A percentile compares a stretch with the other conserved stretches of the same genome.
Conservation (phyloP, 2,797 vertebrate genomes). For the Saxicola maurus region DNA sequence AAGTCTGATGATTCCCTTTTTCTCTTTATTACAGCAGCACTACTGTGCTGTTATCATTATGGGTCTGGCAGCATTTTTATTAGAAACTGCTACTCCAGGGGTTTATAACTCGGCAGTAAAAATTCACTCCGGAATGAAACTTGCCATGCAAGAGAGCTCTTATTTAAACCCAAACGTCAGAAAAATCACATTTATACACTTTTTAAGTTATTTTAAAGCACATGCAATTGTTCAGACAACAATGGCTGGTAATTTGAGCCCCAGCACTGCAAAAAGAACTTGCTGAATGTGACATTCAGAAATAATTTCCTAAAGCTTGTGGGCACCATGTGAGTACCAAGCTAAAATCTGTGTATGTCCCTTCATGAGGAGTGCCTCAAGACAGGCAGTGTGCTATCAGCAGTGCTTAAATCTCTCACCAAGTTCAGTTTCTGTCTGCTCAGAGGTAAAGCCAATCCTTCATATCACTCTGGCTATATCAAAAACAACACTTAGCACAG, state of each 20-base stretch:
- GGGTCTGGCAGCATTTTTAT: conserved; percentile 38
- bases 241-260: not conserved
- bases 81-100: conserved; percentile 22
- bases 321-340: not conserved
- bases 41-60: conserved; percentile 26
- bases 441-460: not conserved
- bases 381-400: not conserved
- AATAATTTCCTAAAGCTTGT: not conserved
- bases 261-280: not conserved
- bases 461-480: not conserved
- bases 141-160: conserved; percentile 40
- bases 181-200: conserved; percentile 42
- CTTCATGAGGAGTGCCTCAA: not conserved
- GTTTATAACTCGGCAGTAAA: conserved; percentile 61
- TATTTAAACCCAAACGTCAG: conserved; percentile 47
- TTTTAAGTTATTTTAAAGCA: conserved; percentile 50
- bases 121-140: conserved; percentile 41
- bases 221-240: not conserved
- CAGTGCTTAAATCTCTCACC: not conserved
- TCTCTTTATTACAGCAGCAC: conserved; percentile 25
- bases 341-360: not conserved
- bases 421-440: not conserved
- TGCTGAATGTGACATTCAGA: not conserved
- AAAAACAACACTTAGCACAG: not conserved
- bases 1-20: conserved; percentile 6